phyloP scores from a whole-genome alignment of 2,113 vertebrate species.

The Anoplopoma fimbria region DNA sequence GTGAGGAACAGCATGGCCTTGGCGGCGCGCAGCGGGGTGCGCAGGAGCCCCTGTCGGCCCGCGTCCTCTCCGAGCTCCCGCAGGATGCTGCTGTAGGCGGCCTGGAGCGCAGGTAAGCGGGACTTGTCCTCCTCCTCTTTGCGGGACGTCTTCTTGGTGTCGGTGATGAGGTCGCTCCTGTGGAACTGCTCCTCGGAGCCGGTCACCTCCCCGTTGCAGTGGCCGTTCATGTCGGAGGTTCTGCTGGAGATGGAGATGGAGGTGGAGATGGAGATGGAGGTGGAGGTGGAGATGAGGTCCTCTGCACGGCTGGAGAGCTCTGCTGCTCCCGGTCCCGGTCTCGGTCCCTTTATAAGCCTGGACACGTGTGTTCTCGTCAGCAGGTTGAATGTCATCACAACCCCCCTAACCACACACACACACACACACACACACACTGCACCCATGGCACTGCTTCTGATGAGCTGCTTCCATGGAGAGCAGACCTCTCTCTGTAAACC shows the following conservation, averaged over 20 bases:
- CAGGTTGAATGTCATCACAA: conserved; percentile 23
- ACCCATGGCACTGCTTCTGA: too few species aligned
- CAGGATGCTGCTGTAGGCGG: conserved; percentile 85
- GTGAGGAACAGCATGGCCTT: conserved; percentile 89
- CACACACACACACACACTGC: too few species aligned
- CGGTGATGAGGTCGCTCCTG: conserved; percentile 66
- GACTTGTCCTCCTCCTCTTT: conserved; percentile 70
- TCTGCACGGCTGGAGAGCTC: neutral
- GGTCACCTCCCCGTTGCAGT: conserved; percentile 67
- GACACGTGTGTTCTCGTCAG: conserved; percentile 27
- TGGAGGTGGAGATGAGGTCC: neutral
- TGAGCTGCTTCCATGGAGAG: too few species aligned
- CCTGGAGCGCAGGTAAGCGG: conserved; percentile 73
- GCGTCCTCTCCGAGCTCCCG: conserved; percentile 84
- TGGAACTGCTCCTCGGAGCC: conserved; percentile 60
- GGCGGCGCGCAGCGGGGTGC: conserved; percentile 86
- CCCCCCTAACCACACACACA: too few species aligned
- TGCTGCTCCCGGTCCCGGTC: neutral
- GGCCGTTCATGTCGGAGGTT: conserved; percentile 62
- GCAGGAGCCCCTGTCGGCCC: conserved; percentile 83
- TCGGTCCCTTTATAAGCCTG: conserved; percentile 41
- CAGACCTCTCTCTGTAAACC: too few species aligned
- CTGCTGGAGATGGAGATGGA: too few species aligned
- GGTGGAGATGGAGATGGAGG: too few species aligned
- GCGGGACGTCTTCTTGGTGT: conserved; percentile 75